These are phyloP conservation scores for Montipora sp. DNA, from an alignment of 64 coral and sea anemone genomes.

Conservation along the genomic window DNA sequence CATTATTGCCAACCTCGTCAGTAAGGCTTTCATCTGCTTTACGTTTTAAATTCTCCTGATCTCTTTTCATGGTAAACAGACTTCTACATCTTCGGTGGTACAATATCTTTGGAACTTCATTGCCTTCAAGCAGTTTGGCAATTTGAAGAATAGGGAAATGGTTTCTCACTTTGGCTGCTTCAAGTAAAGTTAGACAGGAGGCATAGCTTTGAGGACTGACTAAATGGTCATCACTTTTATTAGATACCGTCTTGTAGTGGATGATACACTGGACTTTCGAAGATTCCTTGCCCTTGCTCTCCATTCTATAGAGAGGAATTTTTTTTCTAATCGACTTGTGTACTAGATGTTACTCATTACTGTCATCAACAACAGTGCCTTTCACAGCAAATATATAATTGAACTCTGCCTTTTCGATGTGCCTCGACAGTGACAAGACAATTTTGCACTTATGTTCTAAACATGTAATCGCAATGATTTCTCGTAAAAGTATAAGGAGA, in stretches of 20 bases:
- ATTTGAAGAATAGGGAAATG: slow-evolving; percentile 50
- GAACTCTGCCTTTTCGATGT: background rate
- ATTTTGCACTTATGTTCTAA: too few relatives aligned
- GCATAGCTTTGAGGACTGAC: slow-evolving; percentile 35
- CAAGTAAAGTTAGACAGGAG: slow-evolving; percentile 45
- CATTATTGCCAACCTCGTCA: background rate
- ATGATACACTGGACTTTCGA: slow-evolving; percentile 35
- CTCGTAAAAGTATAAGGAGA: too few relatives aligned
- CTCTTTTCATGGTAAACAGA: slow-evolving; percentile 60
- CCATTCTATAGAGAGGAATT: background rate
- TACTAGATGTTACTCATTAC: background rate
- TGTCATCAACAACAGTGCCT: background rate
- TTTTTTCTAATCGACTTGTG: background rate
- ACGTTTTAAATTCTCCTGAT: slow-evolving; percentile 16
- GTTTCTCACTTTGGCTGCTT: slow-evolving; percentile 22
- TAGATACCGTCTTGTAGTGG: slow-evolving; percentile 32
- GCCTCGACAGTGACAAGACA: too few relatives aligned
- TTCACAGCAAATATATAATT: background rate
- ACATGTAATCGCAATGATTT: too few relatives aligned
- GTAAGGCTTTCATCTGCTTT: slow-evolving; percentile 25
- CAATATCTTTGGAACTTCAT: slow-evolving; percentile 49
- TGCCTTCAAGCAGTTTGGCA: slow-evolving; percentile 27
- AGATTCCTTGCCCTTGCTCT: background rate
- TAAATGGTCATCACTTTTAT: slow-evolving; percentile 10
- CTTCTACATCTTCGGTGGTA: slow-evolving; percentile 60